Conservation (phyloP, 2,888 invertebrate genomes). For the Epiperipatus broadwayi region DNA sequence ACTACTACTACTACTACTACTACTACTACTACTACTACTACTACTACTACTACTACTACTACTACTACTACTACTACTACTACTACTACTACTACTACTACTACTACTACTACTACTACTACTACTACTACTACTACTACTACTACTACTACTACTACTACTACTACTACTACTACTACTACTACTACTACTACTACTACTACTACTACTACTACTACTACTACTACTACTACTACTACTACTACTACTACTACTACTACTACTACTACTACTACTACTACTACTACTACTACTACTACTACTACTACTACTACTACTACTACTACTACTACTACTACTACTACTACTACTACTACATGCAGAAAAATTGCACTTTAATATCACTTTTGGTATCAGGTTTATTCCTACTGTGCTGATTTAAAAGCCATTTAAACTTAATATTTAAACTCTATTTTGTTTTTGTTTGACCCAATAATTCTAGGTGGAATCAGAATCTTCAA, state of each 20-base stretch:
- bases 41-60: conserved; percentile 14
- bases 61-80: conserved; percentile 14
- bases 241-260: conserved; percentile 14
- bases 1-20: conserved; percentile 15
- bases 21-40: conserved; percentile 15
- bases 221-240: conserved; percentile 15
- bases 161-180: conserved; percentile 14
- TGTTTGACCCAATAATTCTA: no score
- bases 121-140: conserved; percentile 14
- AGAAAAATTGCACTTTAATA: no score
- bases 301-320: conserved; percentile 16
- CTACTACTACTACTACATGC: conserved; percentile 14
- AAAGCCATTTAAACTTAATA: no score
- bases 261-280: conserved; percentile 14
- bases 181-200: conserved; percentile 14
- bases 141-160: conserved; percentile 15
- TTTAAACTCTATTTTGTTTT: no score
- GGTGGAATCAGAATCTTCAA: no score
- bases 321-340: conserved; percentile 15
- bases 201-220: conserved; percentile 15
- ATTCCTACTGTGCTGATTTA: no score
- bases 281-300: conserved; percentile 15
- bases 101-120: conserved; percentile 15
- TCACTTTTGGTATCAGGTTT: no score
- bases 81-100: conserved; percentile 15